These are phyloP conservation scores for Andricus grossulariae DNA, from an alignment of 1,140 invertebrate genomes.

Conservation along the genomic window DNA sequence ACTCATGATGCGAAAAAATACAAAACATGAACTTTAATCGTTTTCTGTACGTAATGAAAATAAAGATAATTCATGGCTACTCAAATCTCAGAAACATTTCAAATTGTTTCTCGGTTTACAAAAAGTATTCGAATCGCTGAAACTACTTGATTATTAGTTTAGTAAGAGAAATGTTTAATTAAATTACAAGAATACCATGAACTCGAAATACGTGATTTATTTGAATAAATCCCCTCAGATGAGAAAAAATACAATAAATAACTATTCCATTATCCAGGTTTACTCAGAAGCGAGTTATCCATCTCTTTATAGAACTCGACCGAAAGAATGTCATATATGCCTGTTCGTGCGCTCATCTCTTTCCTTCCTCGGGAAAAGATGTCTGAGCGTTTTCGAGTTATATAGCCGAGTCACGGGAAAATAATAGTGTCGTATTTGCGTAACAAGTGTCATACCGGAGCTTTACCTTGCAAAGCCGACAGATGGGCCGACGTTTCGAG, in stretches of 20 bases:
- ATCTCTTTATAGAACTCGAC: background rate
- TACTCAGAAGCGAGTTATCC: constrained; percentile 5
- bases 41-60: background rate
- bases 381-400: constrained; percentile 49
- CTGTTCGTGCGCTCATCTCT: constrained; percentile 18
- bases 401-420: constrained; percentile 49
- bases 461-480: constrained; percentile 67
- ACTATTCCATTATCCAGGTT: constrained; percentile 3
- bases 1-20: background rate
- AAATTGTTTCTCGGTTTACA: background rate
- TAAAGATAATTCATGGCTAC: background rate
- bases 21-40: background rate
- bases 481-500: constrained; percentile 64
- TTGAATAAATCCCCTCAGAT: constrained; percentile 17
- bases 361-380: background rate
- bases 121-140: too few relatives aligned
- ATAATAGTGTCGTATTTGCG: constrained; percentile 68
- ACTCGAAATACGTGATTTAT: background rate
- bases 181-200: too few relatives aligned
- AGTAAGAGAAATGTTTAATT: too few relatives aligned
- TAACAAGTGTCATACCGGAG: constrained; percentile 67
- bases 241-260: constrained; percentile 17
- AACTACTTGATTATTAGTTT: too few relatives aligned
- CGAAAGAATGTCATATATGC: constrained; percentile 16
- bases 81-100: background rate